Percentiles rank a stretch among this genome's conserved stretches.
Conservation (phyloP, 2,888 invertebrate genomes). For the Pandemis corylana region DNA sequence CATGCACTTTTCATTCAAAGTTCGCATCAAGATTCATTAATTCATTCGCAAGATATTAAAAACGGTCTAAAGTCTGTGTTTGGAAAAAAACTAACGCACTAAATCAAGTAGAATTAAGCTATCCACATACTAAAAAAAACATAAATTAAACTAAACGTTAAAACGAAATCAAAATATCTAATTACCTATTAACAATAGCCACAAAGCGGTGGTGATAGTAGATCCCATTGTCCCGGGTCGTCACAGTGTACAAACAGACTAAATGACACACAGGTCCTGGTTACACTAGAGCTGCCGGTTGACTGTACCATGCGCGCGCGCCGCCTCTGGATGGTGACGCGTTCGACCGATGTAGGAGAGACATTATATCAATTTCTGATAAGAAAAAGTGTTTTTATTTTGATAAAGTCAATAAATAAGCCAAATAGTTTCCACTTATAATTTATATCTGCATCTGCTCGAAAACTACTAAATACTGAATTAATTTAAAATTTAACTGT, state of each 20-base stretch:
- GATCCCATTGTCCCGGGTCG: conserved; percentile 45
- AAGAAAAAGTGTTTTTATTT: not conserved
- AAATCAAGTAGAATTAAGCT: no score
- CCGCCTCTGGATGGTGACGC: conserved; percentile 15
- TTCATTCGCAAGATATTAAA: no score
- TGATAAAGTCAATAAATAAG: no score
- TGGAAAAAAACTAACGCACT: not conserved
- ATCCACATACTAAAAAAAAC: not conserved
- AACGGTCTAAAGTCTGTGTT: no score
- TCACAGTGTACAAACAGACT: conserved; percentile 49
- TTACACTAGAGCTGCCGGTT: conserved; percentile 16
- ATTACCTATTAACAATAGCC: conserved; percentile 52
- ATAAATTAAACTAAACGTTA: conserved; percentile 18
- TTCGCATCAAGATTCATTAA: no score
- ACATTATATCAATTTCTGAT: no score
- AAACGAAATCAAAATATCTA: conserved; percentile 30
- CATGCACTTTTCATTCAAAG: no score
- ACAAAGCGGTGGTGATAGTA: conserved; percentile 41
- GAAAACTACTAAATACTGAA: no score
- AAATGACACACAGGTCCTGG: conserved; percentile 42
- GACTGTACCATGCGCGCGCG: conserved; percentile 36
- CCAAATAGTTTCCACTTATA: no score
- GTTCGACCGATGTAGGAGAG: conserved; percentile 23
- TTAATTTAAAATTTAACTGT: no score
- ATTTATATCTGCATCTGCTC: no score